Percentiles rank a stretch among this genome's conserved stretches.
Conservation (phyloP, 2,113 vertebrate species). For the Gymnarchus niloticus region DNA sequence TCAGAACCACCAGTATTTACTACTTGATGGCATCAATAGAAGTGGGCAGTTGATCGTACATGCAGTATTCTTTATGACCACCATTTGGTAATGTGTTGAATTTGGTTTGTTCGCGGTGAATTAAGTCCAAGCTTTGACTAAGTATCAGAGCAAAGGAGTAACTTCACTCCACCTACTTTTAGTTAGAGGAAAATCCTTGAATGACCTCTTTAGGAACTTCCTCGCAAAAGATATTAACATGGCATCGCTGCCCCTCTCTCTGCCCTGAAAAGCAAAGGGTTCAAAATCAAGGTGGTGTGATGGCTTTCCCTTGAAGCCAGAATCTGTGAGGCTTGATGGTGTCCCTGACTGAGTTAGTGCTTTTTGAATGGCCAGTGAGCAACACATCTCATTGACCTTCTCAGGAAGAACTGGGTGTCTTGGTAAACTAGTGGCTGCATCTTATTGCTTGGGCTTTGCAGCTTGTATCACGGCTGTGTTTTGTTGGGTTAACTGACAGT, state of each 20-base stretch:
- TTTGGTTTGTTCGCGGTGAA: background rate
- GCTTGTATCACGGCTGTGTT: background rate
- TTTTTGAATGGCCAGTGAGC: background rate
- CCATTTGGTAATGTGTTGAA: background rate
- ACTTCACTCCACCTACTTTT: background rate
- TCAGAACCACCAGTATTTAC: conserved; percentile 44
- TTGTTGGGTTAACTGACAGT: background rate
- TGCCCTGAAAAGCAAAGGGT: background rate
- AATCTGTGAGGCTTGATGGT: background rate
- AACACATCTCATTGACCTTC: background rate
- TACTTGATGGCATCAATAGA: conserved; percentile 38
- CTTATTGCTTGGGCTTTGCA: background rate
- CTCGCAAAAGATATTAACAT: background rate
- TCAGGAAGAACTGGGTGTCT: background rate
- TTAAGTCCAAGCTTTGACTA: background rate
- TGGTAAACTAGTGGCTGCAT: background rate
- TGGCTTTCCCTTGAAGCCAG: background rate
- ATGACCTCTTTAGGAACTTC: background rate
- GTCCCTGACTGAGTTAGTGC: background rate
- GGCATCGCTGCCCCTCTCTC: background rate
- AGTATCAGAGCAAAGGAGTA: background rate
- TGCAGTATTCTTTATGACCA: conserved; percentile 26
- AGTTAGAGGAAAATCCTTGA: background rate
- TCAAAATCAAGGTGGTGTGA: background rate
- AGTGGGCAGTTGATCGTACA: conserved; percentile 27